Evolutionary conservation across 2,113 vertebrate species (phyloP).

Genomic region (Poicephalus gulielmi): DNA sequence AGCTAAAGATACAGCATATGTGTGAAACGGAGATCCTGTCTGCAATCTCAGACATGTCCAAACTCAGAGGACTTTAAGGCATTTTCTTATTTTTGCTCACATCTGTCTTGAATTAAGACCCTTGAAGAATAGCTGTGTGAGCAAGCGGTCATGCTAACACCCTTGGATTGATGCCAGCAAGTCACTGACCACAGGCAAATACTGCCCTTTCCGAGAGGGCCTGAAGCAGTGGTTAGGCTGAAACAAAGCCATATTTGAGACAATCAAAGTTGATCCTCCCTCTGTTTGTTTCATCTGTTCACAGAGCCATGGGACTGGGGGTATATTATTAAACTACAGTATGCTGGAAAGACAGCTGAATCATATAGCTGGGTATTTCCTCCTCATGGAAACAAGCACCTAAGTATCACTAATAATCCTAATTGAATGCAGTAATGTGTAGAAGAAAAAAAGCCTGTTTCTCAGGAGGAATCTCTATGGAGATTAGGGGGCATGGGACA

Average conservation of each 20-base stretch:
- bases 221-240: neutral
- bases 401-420: neutral
- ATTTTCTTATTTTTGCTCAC: neutral
- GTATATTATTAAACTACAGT: neutral
- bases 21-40: neutral
- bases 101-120: neutral
- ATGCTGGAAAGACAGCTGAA: neutral
- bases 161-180: neutral
- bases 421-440: neutral
- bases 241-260: neutral
- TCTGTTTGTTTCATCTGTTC: neutral
- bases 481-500: neutral
- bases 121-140: neutral
- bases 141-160: rapidly evolving
- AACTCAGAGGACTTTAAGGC: neutral
- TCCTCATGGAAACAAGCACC: neutral
- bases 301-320: neutral
- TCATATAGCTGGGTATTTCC: rapidly evolving
- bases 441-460: neutral
- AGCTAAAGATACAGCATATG: neutral
- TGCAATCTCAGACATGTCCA: neutral
- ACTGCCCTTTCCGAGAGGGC: neutral
- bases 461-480: neutral
- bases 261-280: neutral
- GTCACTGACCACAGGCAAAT: neutral